phyloP scores from a whole-genome alignment of 2,888 invertebrate species.

The Drosophila meridionalis region DNA sequence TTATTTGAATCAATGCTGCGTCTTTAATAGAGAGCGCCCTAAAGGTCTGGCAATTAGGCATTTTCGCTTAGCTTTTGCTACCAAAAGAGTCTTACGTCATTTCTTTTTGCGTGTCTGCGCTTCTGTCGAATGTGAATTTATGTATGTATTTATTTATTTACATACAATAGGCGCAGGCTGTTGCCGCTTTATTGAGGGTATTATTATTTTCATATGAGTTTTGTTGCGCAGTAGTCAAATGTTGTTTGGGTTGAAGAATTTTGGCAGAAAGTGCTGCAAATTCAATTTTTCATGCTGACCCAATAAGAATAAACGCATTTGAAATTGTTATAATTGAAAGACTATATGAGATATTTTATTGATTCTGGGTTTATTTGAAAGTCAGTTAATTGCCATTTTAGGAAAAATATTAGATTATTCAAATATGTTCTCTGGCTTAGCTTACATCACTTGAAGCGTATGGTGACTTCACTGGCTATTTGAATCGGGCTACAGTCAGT shows the following conservation, averaged over 20 bases:
- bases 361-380: background rate
- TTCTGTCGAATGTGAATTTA: constrained; percentile 19
- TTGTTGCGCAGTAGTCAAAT: background rate
- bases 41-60: background rate
- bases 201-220: background rate
- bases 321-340: background rate
- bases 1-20: constrained; percentile 6
- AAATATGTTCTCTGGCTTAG: background rate
- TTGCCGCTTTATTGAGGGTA: background rate
- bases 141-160: constrained; percentile 42
- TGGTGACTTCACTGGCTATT: background rate
- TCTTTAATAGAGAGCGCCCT: background rate
- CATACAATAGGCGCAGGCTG: constrained; percentile 35
- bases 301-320: background rate
- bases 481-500: background rate
- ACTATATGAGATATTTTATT: background rate
- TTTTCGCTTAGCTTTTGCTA: background rate
- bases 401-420: background rate
- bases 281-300: background rate
- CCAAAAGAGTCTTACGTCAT: constrained; percentile 59
- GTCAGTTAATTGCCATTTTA: background rate
- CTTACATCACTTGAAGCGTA: background rate
- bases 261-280: too few species aligned
- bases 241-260: background rate
- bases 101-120: constrained; percentile 24